These are phyloP conservation scores for Neogobius melanostomus DNA, from an alignment of 2,113 vertebrate genomes.

Conservation along the genomic window DNA sequence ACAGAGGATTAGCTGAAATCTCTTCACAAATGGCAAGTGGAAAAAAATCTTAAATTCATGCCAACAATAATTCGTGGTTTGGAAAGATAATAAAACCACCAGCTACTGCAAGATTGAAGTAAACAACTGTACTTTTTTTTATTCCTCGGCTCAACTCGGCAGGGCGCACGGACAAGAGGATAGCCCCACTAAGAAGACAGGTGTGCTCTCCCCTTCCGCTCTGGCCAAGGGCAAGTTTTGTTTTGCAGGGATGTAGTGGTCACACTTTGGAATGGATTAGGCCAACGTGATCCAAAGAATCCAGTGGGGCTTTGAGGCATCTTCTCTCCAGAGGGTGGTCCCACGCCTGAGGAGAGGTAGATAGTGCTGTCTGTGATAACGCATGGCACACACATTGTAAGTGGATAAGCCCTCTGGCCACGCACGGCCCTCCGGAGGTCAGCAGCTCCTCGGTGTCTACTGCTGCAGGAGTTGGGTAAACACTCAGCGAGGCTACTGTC, in stretches of 20 bases:
- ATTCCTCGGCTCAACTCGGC: constrained; percentile 27
- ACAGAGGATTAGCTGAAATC: constrained; percentile 9
- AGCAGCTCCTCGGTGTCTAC: constrained; percentile 36
- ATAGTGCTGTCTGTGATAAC: constrained; percentile 63
- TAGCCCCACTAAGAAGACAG: constrained; percentile 41
- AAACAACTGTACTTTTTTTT: constrained; percentile 13
- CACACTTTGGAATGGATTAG: constrained; percentile 66
- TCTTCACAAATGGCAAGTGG: not conserved
- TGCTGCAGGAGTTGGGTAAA: constrained; percentile 40
- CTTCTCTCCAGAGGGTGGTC: constrained; percentile 63
- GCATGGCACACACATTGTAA: constrained; percentile 54
- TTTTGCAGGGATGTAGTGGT: constrained; percentile 57
- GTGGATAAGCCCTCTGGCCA: constrained; percentile 63
- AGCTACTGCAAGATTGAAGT: not conserved
- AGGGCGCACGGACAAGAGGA: constrained; percentile 31
- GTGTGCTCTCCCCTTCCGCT: constrained; percentile 51
- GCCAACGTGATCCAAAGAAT: constrained; percentile 55
- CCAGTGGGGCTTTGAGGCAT: constrained; percentile 50
- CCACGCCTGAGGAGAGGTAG: constrained; percentile 61
- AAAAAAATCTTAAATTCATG: not conserved
- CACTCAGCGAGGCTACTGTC: constrained; percentile 13
- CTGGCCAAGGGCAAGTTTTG: constrained; percentile 64
- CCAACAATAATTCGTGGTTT: constrained; percentile 1
- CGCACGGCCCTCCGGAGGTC: constrained; percentile 51
- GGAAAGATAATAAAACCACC: not conserved